These are phyloP conservation scores for Menura novaehollandiae DNA, from an alignment of 2,113 vertebrate species.

Conservation along the genomic window DNA sequence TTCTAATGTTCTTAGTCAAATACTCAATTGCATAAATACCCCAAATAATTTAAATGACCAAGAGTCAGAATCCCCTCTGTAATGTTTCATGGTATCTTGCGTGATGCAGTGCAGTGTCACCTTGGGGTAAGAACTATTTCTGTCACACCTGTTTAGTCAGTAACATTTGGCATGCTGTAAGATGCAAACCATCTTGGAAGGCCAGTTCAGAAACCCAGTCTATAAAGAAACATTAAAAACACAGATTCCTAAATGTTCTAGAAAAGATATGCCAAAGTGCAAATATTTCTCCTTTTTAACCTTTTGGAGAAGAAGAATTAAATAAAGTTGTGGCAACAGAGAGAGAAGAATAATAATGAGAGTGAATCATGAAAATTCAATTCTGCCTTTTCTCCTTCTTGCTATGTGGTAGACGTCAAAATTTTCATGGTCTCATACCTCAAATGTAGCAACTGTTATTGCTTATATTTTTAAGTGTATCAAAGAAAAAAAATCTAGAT, in stretches of 20 bases:
- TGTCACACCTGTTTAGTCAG: neutral
- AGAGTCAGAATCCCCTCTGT: neutral
- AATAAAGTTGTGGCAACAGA: neutral
- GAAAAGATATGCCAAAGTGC: neutral
- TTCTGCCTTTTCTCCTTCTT: neutral
- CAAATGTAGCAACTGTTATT: neutral
- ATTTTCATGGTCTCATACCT: neutral
- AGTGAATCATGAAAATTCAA: neutral
- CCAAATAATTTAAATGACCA: neutral
- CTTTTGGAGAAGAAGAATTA: neutral
- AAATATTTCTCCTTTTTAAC: neutral
- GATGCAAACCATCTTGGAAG: neutral
- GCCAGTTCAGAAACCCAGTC: neutral
- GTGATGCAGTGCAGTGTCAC: accelerated
- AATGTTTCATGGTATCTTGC: neutral
- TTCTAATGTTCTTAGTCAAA: neutral
- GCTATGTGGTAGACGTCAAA: neutral
- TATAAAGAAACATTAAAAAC: neutral
- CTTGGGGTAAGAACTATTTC: neutral
- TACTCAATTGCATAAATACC: neutral
- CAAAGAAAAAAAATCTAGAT: neutral
- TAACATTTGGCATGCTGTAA: neutral
- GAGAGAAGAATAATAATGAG: neutral
- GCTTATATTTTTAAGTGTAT: neutral
- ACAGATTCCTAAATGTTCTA: neutral